phyloP scores from a whole-genome alignment of 1,140 invertebrate genomes.

The Heliconius congener region DNA sequence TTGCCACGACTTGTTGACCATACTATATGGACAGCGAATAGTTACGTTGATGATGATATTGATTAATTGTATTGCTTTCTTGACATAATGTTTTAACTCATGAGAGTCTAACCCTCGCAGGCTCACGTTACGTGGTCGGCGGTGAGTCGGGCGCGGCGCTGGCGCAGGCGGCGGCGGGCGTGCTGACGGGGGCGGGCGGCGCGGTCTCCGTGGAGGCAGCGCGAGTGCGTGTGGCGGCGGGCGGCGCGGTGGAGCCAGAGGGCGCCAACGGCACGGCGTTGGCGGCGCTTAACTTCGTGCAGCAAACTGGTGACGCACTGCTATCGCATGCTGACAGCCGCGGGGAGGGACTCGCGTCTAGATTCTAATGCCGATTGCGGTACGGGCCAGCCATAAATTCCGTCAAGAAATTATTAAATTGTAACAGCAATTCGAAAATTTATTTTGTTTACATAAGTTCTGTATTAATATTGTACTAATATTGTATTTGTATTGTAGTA shows the following conservation, averaged over 20 bases:
- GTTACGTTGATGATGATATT: no score
- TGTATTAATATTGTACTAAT: no score
- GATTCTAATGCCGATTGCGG: constrained; percentile 75
- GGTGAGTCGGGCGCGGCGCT: constrained; percentile 53
- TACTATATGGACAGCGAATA: no score
- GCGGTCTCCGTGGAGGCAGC: constrained; percentile 43
- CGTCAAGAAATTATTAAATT: no score
- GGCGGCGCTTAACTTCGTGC: constrained; percentile 83
- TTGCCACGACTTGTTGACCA: no score
- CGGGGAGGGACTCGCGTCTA: constrained; percentile 84
- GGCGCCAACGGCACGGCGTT: constrained; percentile 59
- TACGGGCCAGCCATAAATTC: no score
- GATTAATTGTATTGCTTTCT: no score
- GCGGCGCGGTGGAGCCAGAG: constrained; percentile 35
- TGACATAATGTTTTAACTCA: neutral
- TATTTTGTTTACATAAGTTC: no score
- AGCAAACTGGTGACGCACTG: constrained; percentile 82
- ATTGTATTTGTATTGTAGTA: no score
- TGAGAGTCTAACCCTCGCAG: constrained; percentile 24
- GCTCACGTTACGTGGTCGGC: constrained; percentile 61
- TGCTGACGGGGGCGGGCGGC: constrained; percentile 44
- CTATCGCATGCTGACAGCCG: constrained; percentile 85
- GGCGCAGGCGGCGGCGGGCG: constrained; percentile 47
- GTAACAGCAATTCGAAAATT: no score
- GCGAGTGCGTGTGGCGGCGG: constrained; percentile 39